phyloP scores from a whole-genome alignment of 1,140 invertebrate genomes.

The Meloidogyne floridensis region DNA sequence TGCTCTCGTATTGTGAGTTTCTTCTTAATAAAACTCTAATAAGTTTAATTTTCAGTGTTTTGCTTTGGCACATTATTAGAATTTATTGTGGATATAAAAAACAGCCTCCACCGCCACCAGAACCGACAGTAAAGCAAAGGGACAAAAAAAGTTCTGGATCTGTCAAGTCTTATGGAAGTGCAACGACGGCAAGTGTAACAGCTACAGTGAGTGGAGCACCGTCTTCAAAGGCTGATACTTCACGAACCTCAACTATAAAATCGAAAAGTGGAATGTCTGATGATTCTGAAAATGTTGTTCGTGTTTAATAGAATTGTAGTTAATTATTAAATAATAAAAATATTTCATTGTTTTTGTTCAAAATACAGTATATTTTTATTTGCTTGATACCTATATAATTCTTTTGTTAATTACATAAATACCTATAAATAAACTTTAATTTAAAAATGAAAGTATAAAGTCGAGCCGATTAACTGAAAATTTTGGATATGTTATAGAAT shows the following conservation, averaged over 20 bases:
- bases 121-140: not conserved
- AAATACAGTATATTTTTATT: no score
- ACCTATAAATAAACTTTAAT: no score
- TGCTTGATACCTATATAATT: no score
- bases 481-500: no score
- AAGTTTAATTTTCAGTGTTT: not conserved
- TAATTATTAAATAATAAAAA: not conserved
- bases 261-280: not conserved
- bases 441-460: no score
- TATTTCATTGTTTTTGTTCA: no score
- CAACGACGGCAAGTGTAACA: not conserved
- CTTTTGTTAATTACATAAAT: no score
- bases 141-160: not conserved
- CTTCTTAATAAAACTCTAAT: not conserved
- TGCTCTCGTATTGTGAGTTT: not conserved
- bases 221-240: not conserved
- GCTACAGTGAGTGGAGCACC: not conserved
- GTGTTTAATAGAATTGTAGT: not conserved
- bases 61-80: not conserved
- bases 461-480: no score
- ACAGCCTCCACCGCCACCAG: not conserved
- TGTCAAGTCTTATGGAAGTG: not conserved
- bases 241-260: not conserved
- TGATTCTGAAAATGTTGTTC: not conserved
- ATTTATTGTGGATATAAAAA: constrained; percentile 1